A percentile compares a stretch with the other conserved stretches of the same genome.
Conservation (phyloP, 1,140 invertebrate species). For the Conus ventricosus region DNA sequence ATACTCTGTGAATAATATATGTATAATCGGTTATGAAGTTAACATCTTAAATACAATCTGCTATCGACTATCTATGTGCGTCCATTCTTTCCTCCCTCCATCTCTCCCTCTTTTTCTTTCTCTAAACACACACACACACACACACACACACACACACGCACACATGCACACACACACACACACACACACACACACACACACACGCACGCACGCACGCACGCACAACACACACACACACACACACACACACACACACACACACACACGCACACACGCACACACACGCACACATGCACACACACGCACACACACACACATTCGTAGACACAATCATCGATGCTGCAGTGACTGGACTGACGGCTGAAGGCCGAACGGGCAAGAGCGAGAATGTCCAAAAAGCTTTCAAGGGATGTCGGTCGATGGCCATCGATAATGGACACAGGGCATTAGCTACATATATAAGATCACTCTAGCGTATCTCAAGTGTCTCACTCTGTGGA, state of each 20-base stretch:
- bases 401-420: no score
- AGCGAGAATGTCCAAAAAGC: no score
- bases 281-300: neutral
- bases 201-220: neutral
- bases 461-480: no score
- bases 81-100: neutral
- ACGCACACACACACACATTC: neutral
- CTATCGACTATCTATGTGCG: neutral
- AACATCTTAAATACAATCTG: no score
- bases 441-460: no score
- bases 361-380: no score
- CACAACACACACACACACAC: neutral
- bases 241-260: neutral
- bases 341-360: neutral
- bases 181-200: neutral
- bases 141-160: neutral
- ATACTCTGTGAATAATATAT: no score
- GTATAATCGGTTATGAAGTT: no score
- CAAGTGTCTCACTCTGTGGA: no score
- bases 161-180: neutral
- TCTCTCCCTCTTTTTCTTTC: neutral
- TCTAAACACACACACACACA: neutral
- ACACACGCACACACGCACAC: neutral
- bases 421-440: no score
- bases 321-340: neutral